Evolutionary conservation across 1,140 invertebrate species (phyloP), one percentile per base, ranked within the genome.

Genomic region (Monomorium pharaonis): DNA sequence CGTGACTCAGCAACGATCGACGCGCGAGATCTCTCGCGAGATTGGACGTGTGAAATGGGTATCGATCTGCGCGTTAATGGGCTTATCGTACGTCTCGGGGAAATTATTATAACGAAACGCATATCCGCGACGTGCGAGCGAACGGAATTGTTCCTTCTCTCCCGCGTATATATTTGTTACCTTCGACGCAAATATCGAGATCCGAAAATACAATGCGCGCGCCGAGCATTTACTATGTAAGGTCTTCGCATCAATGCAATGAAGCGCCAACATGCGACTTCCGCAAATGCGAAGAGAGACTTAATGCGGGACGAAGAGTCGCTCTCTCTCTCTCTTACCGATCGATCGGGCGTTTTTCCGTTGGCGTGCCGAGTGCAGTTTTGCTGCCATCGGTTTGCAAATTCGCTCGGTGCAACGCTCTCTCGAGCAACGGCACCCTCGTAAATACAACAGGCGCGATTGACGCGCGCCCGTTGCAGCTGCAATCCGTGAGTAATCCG

Each of bases 41-140:
- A 89, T 89, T 74, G 69, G 44, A 89, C 54, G 88, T 89, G 88
- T 89, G 86, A 89, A 89, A 89, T 86, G 56, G 72, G 81, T 89
- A 89, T 89, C 85, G 88, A 74, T 37, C 44, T 16, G 42, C 67
- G 51, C 51, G 67, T 85, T 67, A 47, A 70, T 69, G 62, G 62
- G 7, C 70, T n/a, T 84, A 84, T 75, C 54, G 81, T 62, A 83
- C 65, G 21, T 58, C 58, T n/a, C n/a, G n/a, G 56, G 58, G n/a
- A 77, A 84, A 77, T 75, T 84, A 84, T 84, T 84, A 76, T 76
- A 75, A 72, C 78, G 78, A 72, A 72, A 72, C 65, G 51, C 18
- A 74, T 58, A 42, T 70, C 70, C 70, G 70, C 33, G 49, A 21
- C 37, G 18, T 24, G 18, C 16, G 30, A 10, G 14, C 16, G 5